Evolutionary conservation across 1,140 invertebrate genomes (phyloP).

Genomic region (Mesaphorura yosii): DNA sequence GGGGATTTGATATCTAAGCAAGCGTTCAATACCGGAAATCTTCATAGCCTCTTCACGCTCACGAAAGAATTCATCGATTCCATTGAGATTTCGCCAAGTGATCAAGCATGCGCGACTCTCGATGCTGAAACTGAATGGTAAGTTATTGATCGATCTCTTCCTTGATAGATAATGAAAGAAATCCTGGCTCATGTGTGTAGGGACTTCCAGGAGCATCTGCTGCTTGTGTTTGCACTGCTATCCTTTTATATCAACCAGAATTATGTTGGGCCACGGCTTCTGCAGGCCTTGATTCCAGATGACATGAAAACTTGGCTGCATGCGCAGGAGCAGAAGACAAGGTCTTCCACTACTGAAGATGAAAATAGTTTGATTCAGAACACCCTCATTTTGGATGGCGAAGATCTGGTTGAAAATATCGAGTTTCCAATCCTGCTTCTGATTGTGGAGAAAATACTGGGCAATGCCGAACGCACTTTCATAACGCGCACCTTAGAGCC

Average conservation of each 20-base stretch:
- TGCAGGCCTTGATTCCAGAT: not conserved
- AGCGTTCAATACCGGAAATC: too few species aligned
- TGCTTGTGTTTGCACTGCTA: not conserved
- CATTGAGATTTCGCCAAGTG: too few species aligned
- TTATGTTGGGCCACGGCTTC: not conserved
- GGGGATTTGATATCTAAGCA: too few species aligned
- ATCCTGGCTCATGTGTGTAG: too few species aligned
- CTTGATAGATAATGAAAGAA: too few species aligned
- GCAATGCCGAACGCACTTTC: not conserved
- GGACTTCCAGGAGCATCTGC: not conserved
- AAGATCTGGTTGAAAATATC: not conserved
- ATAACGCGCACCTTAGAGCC: too few species aligned
- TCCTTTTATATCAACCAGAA: not conserved
- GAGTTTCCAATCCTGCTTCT: not conserved
- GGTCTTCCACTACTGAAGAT: not conserved
- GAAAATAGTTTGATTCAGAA: slow-evolving; percentile 1
- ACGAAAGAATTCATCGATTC: too few species aligned
- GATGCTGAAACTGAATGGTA: too few species aligned
- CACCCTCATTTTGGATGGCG: not conserved
- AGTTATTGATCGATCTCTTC: too few species aligned
- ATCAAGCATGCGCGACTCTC: too few species aligned
- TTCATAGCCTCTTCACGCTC: too few species aligned
- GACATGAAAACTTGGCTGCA: not conserved
- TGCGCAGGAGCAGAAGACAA: not conserved
- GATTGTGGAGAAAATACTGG: not conserved